Evolutionary conservation across 1,140 invertebrate genomes (phyloP).

Genomic region (Drosophila asahinai): DNA sequence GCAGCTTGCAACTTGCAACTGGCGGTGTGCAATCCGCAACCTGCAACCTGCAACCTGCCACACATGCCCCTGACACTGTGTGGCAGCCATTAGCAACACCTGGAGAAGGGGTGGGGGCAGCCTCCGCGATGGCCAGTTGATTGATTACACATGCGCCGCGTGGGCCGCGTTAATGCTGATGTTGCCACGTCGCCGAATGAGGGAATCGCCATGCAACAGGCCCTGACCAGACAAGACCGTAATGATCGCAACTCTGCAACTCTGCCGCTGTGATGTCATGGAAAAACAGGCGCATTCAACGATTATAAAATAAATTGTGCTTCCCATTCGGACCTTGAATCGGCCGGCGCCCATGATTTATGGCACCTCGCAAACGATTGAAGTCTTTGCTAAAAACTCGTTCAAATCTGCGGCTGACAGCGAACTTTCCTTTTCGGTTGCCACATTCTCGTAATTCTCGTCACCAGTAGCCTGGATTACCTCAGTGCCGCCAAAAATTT

Average conservation of each 20-base stretch:
- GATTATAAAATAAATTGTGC: constrained; percentile 46
- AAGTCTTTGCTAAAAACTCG: constrained; percentile 13
- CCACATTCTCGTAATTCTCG: constrained; percentile 57
- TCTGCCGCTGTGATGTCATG: constrained; percentile 39
- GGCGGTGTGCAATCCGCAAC: constrained; percentile 36
- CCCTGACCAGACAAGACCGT: constrained; percentile 27
- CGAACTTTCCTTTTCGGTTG: constrained; percentile 62
- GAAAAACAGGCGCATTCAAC: constrained; percentile 44
- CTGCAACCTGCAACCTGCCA: constrained; percentile 39
- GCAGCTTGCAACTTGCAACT: constrained; percentile 16
- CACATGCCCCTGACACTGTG: constrained; percentile 74
- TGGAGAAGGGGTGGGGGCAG: constrained; percentile 28
- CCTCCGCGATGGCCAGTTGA: constrained; percentile 64
- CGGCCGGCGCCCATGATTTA: constrained; percentile 22
- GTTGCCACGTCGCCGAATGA: constrained; percentile 62
- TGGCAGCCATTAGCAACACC: constrained; percentile 69
- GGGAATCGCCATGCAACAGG: constrained; percentile 15
- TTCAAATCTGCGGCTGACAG: constrained; percentile 10
- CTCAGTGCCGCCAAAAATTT: constrained; percentile 65
- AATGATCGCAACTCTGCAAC: constrained; percentile 21
- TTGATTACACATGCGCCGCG: constrained; percentile 76
- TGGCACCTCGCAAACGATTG: constrained; percentile 8
- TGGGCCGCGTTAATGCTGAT: constrained; percentile 65
- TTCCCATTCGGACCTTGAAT: constrained; percentile 34
- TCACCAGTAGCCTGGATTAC: constrained; percentile 63